Evolutionary conservation across 2,797 vertebrate genomes (phyloP), one percentile per base, ranked within the genome.

Genomic region (Lateolabrax maculatus): DNA sequence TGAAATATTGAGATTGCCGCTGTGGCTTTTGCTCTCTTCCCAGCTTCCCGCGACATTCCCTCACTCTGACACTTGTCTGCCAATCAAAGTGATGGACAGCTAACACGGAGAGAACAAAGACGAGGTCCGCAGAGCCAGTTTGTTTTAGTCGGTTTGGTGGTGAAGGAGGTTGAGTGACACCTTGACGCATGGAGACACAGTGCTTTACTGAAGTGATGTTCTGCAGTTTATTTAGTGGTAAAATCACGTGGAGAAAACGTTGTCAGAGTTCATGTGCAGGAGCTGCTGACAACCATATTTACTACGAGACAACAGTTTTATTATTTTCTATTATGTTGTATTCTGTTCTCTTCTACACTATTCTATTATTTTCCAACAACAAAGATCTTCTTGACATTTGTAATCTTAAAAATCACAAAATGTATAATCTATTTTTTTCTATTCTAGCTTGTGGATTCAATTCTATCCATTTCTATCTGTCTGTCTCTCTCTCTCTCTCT

Each of bases 81-180:
- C 95, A 95, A 91, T 96, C 95, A 95, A 90, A 94, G 87, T 95
- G 95, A 96, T 12, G 91, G 95, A 95, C 95, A 95, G 87, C 71
- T 83, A 91, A 95, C 93, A 92, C 29, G 37, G 73, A 16, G 77
- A 31, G 85, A 84, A 91, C 86, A 93, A 79, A 91, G 88, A 70
- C 31, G 52, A 41, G 81, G 84, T 87, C 87, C 71, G 66, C 83
- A 36, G 77, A 87, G 86, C 75, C 80, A 25, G 83, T 91, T 93
- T 91, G 89, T 91, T 92, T 91, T 75, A 84, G 87, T 81, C 71
- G 21, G 73, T 74, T 80, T 85, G 85, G 75, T 78, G 86, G 71
- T 37, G n/a, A 83, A 83, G 69, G 80, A 81, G 86, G 81, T 27
- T 88, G 87, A 91, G 82, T 88, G 85, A 91, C 90, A 89, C 80